Conservation (phyloP, 2,113 vertebrate species). For the Pelecanoides urinatrix region DNA sequence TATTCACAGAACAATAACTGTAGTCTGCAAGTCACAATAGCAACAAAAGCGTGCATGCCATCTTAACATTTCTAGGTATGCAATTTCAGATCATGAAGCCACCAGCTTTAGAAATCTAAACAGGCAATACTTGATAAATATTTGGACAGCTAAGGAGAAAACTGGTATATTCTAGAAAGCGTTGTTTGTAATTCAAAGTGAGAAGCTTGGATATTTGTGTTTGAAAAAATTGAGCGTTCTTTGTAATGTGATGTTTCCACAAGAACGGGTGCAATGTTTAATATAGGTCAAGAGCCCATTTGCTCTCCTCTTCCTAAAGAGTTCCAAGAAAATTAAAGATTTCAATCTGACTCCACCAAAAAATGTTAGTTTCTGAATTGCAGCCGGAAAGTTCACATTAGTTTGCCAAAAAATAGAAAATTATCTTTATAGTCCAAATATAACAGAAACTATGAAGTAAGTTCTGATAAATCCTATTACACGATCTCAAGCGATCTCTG, state of each 20-base stretch:
- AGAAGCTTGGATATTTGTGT: background rate
- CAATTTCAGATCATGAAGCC: background rate
- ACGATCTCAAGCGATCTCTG: background rate
- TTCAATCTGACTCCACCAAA: constrained; percentile 14
- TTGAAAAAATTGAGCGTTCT: background rate
- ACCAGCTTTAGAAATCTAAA: background rate
- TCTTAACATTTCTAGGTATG: background rate
- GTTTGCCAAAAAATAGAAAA: constrained; percentile 35
- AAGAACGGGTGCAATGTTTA: background rate
- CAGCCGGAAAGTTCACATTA: background rate
- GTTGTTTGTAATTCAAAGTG: background rate
- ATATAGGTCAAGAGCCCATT: background rate
- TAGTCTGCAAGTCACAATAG: background rate
- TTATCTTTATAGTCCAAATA: constrained; percentile 39
- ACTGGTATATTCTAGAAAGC: background rate
- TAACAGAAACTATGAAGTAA: constrained; percentile 31
- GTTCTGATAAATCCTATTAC: constrained; percentile 35
- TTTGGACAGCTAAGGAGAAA: background rate
- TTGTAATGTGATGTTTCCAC: background rate
- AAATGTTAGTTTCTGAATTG: constrained; percentile 13
- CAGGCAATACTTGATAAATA: background rate
- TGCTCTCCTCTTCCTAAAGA: background rate
- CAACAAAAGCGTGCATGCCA: background rate
- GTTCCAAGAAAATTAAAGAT: constrained; percentile 23
- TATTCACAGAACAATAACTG: background rate